Percentiles rank a stretch among this genome's conserved stretches.
phyloP scores from a whole-genome alignment of 2,888 invertebrate genomes.

The Syritta pipiens region DNA sequence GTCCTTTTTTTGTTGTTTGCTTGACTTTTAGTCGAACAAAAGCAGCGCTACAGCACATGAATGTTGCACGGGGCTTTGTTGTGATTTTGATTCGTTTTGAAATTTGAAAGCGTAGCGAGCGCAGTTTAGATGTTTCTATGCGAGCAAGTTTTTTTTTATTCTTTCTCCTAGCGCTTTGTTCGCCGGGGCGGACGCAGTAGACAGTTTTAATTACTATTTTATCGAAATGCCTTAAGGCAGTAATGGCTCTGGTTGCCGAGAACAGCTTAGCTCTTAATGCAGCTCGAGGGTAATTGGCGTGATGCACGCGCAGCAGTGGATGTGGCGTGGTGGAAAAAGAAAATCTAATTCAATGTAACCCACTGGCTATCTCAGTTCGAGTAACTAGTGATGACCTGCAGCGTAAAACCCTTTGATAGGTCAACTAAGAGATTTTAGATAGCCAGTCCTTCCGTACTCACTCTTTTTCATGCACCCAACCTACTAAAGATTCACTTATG shows the following conservation, averaged over 20 bases:
- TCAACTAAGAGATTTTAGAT: too few relatives aligned
- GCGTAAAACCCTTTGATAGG: too few relatives aligned
- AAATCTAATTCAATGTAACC: too few relatives aligned
- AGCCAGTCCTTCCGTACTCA: too few relatives aligned
- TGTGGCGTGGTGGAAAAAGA: too few relatives aligned
- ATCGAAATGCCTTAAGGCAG: constrained; percentile 41
- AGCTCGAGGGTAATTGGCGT: neutral
- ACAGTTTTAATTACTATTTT: constrained; percentile 68
- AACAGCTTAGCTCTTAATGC: neutral
- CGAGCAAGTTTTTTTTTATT: constrained; percentile 5
- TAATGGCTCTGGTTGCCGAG: neutral
- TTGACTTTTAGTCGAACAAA: constrained; percentile 61
- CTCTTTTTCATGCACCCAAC: too few relatives aligned
- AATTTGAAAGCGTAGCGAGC: constrained; percentile 38
- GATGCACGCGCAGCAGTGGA: too few relatives aligned
- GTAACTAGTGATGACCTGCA: too few relatives aligned
- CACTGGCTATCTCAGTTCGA: too few relatives aligned
- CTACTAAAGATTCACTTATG: too few relatives aligned
- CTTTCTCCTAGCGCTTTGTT: neutral
- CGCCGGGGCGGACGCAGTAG: constrained; percentile 31
- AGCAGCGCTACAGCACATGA: constrained; percentile 24
- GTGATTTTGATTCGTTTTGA: constrained; percentile 62
- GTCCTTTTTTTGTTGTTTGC: constrained; percentile 41
- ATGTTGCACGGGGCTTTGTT: constrained; percentile 54
- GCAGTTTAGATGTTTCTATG: constrained; percentile 31